Base-by-base conservation (phyloP, 2,797 vertebrate genomes). In the Buceros bicornis region DNA sequence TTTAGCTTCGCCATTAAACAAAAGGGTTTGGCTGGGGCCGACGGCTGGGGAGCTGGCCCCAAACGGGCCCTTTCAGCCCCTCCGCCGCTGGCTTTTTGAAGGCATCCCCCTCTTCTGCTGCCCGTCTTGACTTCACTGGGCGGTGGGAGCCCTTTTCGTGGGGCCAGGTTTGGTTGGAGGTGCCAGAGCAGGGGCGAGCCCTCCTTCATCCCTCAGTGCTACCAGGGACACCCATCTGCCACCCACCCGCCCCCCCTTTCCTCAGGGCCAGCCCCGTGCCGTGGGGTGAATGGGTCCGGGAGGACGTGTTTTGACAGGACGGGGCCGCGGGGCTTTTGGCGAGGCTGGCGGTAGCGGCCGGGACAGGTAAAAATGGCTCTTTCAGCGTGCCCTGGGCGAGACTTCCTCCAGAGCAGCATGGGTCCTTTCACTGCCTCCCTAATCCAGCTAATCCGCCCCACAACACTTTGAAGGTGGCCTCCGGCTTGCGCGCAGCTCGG, bases 381-480 rank as follows among this genome's bases (percentile, higher is more conserved):
- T 98, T 98, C 98, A 98, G 98, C 97, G 96, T 92, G 98, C 97
- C 98, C 98, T 97, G 98, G 97, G 98, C 97, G 97, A 98, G 98
- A 98, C 98, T 99, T 99, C 98, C 99, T 99, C 98, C 96, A 82
- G 95, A 98, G 97, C 99, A 99, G 98, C 98, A 96, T 98, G 99
- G 98, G 98, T 98, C 98, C 98, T 99, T 99, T 99, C 98, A 99
- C 97, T 98, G 98, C 98, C 98, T 98, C 97, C 98, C 97, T 99
- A 99, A 99, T 99, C 99, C 99, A 98, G 98, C 99, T 99, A 99
- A 99, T 99, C 99, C 99, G 98, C 97, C 98, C 98, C 98, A 98
- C 98, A 99, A 98, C 99, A 99, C 99, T 99, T 98, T 98, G 98
- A 99, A 99, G 98, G 98, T 98, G 98, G 98, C 98, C 98, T 97